A percentile compares a stretch with the other conserved stretches of the same genome.
Conservation (phyloP, 2,113 vertebrate genomes). For the Ranitomeya imitator region DNA sequence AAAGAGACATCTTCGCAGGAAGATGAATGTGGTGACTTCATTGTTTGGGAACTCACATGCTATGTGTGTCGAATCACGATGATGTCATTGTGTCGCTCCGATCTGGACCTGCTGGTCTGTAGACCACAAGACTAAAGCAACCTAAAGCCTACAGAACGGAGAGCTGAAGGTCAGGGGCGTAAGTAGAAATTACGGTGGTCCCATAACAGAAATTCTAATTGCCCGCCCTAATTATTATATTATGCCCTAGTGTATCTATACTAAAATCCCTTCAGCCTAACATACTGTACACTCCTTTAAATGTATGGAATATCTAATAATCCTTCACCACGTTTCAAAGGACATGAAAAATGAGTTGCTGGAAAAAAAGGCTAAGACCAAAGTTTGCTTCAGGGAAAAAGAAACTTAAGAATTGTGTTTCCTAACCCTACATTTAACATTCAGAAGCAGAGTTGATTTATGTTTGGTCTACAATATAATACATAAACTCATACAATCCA, state of each 20-base stretch:
- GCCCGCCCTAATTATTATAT: neutral
- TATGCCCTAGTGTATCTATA: neutral
- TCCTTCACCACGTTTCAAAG: conserved; percentile 5
- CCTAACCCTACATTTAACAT: conserved; percentile 16
- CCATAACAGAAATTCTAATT: no score
- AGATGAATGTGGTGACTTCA: no score
- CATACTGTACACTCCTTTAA: neutral
- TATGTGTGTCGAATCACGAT: no score
- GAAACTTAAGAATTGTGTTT: conserved; percentile 1
- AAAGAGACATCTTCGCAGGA: no score
- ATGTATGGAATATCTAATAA: neutral
- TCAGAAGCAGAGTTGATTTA: conserved; percentile 23
- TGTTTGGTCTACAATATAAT: conserved; percentile 30
- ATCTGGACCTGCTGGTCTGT: no score
- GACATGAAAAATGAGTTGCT: neutral
- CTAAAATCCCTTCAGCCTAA: neutral
- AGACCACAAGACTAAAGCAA: no score
- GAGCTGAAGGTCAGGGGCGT: no score
- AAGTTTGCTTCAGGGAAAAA: neutral
- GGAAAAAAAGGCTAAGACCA: neutral
- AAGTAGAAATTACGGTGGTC: no score
- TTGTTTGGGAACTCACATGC: no score
- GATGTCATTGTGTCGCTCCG: no score
- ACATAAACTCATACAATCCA: conserved; percentile 1
- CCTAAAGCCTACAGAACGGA: no score